These are phyloP conservation scores for Goniozus legneri DNA, from an alignment of 1,140 invertebrate genomes.

Conservation along the genomic window DNA sequence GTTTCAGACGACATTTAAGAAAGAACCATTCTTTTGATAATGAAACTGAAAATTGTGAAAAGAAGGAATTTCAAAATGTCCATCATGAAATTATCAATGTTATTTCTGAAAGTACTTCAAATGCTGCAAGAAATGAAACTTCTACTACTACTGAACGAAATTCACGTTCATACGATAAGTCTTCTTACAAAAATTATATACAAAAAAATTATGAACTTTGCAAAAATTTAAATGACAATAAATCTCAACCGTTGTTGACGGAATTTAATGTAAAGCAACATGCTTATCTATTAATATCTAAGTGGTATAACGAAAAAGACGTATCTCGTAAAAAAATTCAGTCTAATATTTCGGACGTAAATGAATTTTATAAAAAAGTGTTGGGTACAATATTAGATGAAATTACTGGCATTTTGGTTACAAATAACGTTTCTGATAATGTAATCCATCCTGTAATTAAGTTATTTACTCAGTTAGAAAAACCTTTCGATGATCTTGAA, in stretches of 20 bases:
- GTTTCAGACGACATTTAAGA: background rate
- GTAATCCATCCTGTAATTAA: no score
- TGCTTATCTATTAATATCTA: background rate
- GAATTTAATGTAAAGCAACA: background rate
- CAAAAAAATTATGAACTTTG: background rate
- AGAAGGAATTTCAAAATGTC: no score
- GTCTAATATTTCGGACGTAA: background rate
- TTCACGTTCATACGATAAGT: background rate
- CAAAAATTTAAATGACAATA: background rate
- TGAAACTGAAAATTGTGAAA: background rate
- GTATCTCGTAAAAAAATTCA: background rate
- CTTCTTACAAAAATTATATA: background rate
- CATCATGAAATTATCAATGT: background rate
- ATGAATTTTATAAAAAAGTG: no score
- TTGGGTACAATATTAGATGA: no score
- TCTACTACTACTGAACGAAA: background rate
- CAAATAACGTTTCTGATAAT: background rate
- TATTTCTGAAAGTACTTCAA: background rate
- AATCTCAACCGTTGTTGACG: background rate
- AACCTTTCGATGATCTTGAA: no score
- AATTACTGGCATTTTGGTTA: background rate
- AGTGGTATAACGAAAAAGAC: background rate
- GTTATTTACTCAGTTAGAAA: no score
- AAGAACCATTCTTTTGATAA: background rate
- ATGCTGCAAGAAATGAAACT: background rate